phyloP scores from a whole-genome alignment of 2,113 vertebrate genomes.

The Tragelaphus buxtoni region DNA sequence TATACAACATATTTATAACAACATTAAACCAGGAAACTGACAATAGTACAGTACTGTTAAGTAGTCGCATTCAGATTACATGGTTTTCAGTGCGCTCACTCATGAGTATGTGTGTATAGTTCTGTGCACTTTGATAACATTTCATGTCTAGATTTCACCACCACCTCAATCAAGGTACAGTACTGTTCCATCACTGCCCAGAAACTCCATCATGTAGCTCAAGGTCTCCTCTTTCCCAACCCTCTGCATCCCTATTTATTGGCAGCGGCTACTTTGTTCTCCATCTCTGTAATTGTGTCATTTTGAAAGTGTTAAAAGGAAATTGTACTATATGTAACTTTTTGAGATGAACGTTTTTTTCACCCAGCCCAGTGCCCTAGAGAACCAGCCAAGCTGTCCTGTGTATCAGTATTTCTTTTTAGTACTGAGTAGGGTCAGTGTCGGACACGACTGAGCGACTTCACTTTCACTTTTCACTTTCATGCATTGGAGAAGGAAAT shows the following conservation, averaged over 20 bases:
- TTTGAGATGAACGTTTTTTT: neutral
- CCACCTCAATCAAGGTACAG: neutral
- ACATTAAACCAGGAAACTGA: neutral
- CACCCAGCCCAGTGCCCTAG: neutral
- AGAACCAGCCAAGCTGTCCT: neutral
- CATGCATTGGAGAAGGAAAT: no score
- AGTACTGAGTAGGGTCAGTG: neutral
- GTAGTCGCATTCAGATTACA: neutral
- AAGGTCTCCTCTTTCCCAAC: neutral
- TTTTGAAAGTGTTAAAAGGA: slow-evolving; percentile 10
- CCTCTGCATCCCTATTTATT: neutral
- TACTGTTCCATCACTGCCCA: neutral
- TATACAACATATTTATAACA: neutral
- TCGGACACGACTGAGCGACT: no score
- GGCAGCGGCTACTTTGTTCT: neutral
- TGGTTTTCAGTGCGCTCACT: neutral
- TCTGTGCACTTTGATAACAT: neutral
- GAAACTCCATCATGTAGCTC: neutral
- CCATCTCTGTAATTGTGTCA: neutral
- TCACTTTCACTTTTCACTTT: no score
- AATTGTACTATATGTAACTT: neutral
- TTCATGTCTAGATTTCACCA: neutral
- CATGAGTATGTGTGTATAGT: neutral
- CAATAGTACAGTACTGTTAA: neutral
- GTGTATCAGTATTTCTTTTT: neutral